Conservation (phyloP, 2,888 invertebrate species). For the Tanytarsus gracilentus region DNA sequence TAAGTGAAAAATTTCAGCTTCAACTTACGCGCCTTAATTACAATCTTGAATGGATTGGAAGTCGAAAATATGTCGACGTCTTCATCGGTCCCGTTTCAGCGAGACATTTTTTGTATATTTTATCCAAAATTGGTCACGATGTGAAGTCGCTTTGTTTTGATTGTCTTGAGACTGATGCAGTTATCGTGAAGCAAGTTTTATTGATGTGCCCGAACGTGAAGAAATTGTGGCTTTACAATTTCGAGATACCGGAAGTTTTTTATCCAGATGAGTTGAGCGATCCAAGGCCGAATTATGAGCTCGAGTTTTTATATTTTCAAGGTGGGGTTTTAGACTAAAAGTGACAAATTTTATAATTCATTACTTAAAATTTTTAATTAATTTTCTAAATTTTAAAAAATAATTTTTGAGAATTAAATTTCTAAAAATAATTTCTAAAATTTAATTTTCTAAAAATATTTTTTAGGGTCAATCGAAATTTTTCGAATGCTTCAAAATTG, state of each 20-base stretch:
- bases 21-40: background rate
- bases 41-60: background rate
- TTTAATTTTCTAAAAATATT: background rate
- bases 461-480: background rate
- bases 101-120: background rate
- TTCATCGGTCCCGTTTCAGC: background rate
- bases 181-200: background rate
- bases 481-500: background rate
- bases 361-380: no score
- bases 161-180: background rate
- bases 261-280: background rate
- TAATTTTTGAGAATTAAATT: no score
- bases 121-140: background rate
- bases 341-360: no score
- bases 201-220: background rate
- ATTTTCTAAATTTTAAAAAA: no score
- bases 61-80: background rate
- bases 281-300: background rate
- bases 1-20: background rate
- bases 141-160: background rate
- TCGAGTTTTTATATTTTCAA: background rate
- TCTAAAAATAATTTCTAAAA: no score
- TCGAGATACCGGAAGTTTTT: background rate
- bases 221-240: background rate
- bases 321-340: no score